Percentiles rank a stretch among this genome's conserved stretches.
Evolutionary conservation across 1,140 invertebrate genomes (phyloP).

Genomic region (Drosophila bifasciata): DNA sequence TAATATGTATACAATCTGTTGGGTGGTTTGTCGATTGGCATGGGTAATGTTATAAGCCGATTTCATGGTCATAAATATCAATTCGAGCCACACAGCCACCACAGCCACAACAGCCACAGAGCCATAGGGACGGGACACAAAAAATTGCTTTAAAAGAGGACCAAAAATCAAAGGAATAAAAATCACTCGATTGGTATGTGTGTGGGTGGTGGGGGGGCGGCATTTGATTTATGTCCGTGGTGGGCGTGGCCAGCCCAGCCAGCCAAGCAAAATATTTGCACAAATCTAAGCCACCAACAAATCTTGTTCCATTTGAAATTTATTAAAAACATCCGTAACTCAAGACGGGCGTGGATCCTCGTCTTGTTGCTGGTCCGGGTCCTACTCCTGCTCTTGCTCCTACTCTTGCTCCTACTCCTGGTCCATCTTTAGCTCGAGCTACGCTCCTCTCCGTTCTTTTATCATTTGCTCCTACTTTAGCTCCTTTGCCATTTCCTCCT

Average conservation of each 20-base stretch:
- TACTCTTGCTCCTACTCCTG: too few species aligned
- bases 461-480: too few species aligned
- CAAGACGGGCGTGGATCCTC: slow-evolving; percentile 16
- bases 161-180: slow-evolving; percentile 16
- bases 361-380: background rate
- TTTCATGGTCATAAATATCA: slow-evolving; percentile 71
- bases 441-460: too few species aligned
- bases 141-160: slow-evolving; percentile 33
- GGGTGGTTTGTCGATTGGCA: slow-evolving; percentile 12
- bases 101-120: too few species aligned
- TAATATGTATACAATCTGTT: background rate
- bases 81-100: slow-evolving; percentile 23
- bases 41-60: slow-evolving; percentile 69
- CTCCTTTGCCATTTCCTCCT: background rate
- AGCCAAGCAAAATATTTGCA: slow-evolving; percentile 71
- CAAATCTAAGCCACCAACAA: slow-evolving; percentile 53
- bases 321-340: slow-evolving; percentile 57
- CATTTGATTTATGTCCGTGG: slow-evolving; percentile 63
- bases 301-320: slow-evolving; percentile 58
- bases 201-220: too few species aligned
- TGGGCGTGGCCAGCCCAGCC: slow-evolving; percentile 26
- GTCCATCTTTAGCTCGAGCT: too few species aligned
- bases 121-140: background rate
- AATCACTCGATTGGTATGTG: slow-evolving; percentile 13
- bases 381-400: slow-evolving; percentile 7